A percentile compares a stretch with the other conserved stretches of the same genome.
Evolutionary conservation across 2,113 vertebrate genomes (phyloP).

Genomic region (Cephalopholis sonnerati): DNA sequence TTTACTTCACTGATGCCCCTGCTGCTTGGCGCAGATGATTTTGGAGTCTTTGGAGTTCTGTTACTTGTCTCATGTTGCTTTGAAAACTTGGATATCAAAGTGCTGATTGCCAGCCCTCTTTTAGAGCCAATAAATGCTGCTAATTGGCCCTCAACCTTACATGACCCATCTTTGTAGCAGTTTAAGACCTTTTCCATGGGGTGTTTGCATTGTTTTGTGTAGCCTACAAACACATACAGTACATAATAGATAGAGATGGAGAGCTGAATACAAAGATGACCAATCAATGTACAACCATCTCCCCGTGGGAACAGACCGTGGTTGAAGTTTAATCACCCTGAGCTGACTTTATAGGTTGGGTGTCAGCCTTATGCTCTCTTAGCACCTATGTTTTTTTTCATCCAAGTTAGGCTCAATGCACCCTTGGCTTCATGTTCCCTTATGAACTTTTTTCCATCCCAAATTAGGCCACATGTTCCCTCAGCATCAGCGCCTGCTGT

Average conservation of each 20-base stretch:
- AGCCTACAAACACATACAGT: not conserved
- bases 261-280: not conserved
- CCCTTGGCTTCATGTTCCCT: too few species aligned
- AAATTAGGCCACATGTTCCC: too few species aligned
- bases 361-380: too few species aligned
- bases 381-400: too few species aligned
- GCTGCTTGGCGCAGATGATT: constrained; percentile 4
- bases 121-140: not conserved
- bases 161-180: not conserved
- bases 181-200: not conserved
- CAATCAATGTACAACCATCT: not conserved
- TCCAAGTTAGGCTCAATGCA: too few species aligned
- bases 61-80: constrained; percentile 1
- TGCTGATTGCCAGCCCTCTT: constrained; percentile 6
- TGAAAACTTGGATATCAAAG: constrained; percentile 23
- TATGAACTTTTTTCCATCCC: too few species aligned
- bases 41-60: not conserved
- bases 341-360: not conserved
- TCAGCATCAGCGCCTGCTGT: too few species aligned
- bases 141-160: constrained; percentile 21
- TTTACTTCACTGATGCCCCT: constrained; percentile 1
- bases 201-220: not conserved
- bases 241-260: not conserved
- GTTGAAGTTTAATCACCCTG: not conserved
- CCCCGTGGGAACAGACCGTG: not conserved